Evolutionary conservation across 2,797 vertebrate species (phyloP).

Genomic region (Pangasius macronema): DNA sequence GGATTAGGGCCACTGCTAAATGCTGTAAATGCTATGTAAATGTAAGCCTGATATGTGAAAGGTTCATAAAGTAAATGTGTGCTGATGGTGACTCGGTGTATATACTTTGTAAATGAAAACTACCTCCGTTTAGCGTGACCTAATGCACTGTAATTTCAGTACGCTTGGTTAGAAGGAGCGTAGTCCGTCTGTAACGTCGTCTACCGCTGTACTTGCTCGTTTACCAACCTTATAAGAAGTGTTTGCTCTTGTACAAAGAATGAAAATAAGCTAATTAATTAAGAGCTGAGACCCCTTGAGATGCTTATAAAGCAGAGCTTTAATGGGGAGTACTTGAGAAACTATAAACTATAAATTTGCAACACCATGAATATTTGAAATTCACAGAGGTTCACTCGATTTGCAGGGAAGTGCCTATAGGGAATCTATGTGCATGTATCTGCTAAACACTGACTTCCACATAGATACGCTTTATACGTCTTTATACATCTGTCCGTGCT

Average conservation of each 20-base stretch:
- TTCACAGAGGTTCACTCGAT: conserved; percentile 18
- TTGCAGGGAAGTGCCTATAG: conserved; percentile 6
- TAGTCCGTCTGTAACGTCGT: no score
- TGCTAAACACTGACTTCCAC: conserved; percentile 34
- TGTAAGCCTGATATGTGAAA: not conserved
- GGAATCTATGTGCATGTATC: no score
- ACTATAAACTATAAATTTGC: not conserved
- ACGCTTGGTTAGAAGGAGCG: no score
- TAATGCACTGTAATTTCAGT: conserved; percentile 4
- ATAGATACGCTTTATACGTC: conserved; percentile 7
- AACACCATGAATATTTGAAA: not conserved
- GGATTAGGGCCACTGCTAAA: not conserved
- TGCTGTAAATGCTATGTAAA: not conserved
- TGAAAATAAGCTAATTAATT: conserved; percentile 38
- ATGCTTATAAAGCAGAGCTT: conserved; percentile 8
- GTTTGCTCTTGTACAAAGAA: conserved; percentile 19
- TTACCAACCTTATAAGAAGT: no score
- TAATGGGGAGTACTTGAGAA: conserved; percentile 17
- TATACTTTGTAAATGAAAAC: not conserved
- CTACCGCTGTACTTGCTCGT: no score
- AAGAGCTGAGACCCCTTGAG: conserved; percentile 10
- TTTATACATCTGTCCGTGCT: conserved; percentile 1
- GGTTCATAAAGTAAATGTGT: not conserved
- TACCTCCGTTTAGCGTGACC: not conserved
- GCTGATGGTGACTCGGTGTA: not conserved